Evolutionary conservation across 2,888 invertebrate species (phyloP).

Genomic region (Idaea aversata): DNA sequence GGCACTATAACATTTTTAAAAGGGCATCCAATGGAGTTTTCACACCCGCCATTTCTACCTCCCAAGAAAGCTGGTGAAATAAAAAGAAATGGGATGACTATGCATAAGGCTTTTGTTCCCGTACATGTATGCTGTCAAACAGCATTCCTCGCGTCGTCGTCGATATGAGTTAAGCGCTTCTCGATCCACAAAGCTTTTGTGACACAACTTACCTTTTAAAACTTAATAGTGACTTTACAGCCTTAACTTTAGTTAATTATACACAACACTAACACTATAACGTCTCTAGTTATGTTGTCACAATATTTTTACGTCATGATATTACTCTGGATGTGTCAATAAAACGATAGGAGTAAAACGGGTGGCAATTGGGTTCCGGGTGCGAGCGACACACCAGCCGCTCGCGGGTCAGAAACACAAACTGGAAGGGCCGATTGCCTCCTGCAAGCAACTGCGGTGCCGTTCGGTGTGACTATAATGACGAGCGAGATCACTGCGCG

Average conservation of each 20-base stretch:
- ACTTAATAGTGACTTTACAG: constrained; percentile 73
- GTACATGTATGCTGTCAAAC: constrained; percentile 78
- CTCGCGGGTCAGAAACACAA: constrained; percentile 67
- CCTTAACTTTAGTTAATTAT: constrained; percentile 50
- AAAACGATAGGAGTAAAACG: constrained; percentile 61
- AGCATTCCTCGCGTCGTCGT: constrained; percentile 75
- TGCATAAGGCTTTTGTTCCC: constrained; percentile 78
- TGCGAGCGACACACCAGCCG: constrained; percentile 67
- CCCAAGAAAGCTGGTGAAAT: constrained; percentile 60
- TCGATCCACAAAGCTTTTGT: constrained; percentile 73
- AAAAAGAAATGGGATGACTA: constrained; percentile 71
- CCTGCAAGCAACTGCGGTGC: constrained; percentile 43
- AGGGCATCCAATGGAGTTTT: constrained; percentile 26
- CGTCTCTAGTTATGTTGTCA: constrained; percentile 46
- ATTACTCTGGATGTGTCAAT: constrained; percentile 57
- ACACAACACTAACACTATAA: constrained; percentile 65
- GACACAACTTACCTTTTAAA: constrained; percentile 77
- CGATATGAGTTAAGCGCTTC: constrained; percentile 74
- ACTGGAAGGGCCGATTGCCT: constrained; percentile 69
- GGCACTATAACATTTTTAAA: constrained; percentile 18
- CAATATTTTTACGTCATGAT: constrained; percentile 63
- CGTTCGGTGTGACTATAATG: constrained; percentile 57
- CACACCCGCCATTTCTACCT: constrained; percentile 37
- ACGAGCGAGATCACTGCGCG: constrained; percentile 57
- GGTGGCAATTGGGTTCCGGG: constrained; percentile 59